Base-by-base conservation (phyloP, 2,797 vertebrate species). In the Ctenopoma kingsleyae region DNA sequence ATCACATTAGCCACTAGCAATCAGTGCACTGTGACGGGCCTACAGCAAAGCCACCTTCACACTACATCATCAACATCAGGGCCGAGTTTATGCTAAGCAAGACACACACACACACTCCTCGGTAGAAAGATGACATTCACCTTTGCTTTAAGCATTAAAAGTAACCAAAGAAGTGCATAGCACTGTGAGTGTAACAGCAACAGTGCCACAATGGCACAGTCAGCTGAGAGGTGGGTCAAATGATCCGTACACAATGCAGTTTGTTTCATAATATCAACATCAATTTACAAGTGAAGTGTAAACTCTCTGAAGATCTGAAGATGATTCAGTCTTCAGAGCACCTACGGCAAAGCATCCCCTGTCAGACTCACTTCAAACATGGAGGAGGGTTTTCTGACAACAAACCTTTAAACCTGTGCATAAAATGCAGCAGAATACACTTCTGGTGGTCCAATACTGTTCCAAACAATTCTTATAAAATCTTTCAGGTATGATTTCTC, bases 1-100 rank as follows among this genome's bases (percentile, higher is more conserved):
- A 92, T 92, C 91, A 89, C 83, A 90, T 92, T 90, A 91, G 78
- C 82, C 74, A 75, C 79, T 40, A 75, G 82, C 87, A 66, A 65
- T 81, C 79, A 69, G 59, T 38, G 64, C 81, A 75, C 67, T 85
- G 86, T 87, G 82, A 90, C 71, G 8, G 75, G 67, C 58, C 85
- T 55, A 48, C 71, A 74, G 75, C 76, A 76, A 63, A 71, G 56
- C 67, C 82, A 84, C 78, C 65, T 86, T 85, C 78, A 86, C 78
- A 80, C 74, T 38, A 44, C 76, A 70, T 60, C 70, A 73, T 56
- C 38, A 52, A 50, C 71, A 75, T 74, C 48, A 27, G 46, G 44
- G 43, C 32, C 25, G 25, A 57, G 30, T 64, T 27, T 16, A 51
- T 36, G 32, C 55, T 2, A 7, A 61, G 59, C 8, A 25, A 58